Conservation (phyloP, 2,888 invertebrate species). For the Actias luna region DNA sequence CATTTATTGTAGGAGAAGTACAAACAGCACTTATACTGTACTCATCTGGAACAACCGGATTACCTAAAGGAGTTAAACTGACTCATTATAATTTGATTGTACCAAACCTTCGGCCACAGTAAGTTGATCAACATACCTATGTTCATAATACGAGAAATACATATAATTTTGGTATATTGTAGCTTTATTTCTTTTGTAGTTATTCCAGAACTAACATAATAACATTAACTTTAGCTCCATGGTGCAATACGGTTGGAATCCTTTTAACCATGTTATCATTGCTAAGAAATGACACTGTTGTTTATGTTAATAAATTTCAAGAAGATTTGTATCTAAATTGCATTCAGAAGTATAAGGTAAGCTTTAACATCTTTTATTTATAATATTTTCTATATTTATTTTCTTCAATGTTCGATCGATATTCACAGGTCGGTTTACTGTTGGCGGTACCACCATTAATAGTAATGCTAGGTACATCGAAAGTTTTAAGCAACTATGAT, state of each 20-base stretch:
- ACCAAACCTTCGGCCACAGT: constrained; percentile 44
- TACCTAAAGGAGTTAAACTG: constrained; percentile 59
- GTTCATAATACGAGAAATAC: not conserved
- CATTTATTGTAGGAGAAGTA: constrained; percentile 13
- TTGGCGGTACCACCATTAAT: constrained; percentile 52
- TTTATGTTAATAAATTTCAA: constrained; percentile 49
- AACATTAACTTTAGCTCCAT: constrained; percentile 49
- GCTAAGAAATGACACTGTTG: constrained; percentile 35
- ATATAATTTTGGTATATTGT: not conserved
- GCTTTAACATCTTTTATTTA: not conserved
- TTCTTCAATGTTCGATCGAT: not conserved
- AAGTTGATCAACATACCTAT: constrained; percentile 31
- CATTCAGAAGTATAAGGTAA: constrained; percentile 59
- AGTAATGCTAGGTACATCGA: constrained; percentile 51
- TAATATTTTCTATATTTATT: constrained; percentile 5
- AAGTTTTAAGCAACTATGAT: constrained; percentile 45
- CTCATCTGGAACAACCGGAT: constrained; percentile 65
- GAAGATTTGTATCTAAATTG: constrained; percentile 50
- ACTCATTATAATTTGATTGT: constrained; percentile 59
- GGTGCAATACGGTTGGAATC: constrained; percentile 58
- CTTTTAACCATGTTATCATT: constrained; percentile 38
- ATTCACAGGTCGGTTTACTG: constrained; percentile 38
- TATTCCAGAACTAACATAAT: constrained; percentile 8
- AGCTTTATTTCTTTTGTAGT: constrained; percentile 22
- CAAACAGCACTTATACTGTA: constrained; percentile 57